phyloP scores from a whole-genome alignment of 2,888 invertebrate species.

The Heliconius sara region DNA sequence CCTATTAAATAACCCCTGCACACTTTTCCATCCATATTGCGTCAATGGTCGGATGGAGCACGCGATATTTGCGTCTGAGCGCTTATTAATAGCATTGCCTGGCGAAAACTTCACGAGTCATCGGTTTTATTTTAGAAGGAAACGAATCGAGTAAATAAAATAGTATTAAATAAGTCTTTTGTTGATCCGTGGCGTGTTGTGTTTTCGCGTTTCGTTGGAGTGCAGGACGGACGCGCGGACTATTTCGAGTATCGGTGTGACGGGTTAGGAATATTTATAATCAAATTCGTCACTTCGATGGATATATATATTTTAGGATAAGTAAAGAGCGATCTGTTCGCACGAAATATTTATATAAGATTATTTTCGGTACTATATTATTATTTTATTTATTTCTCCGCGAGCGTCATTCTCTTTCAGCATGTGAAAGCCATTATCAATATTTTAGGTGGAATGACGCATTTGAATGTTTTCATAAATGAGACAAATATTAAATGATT shows the following conservation, averaged over 20 bases:
- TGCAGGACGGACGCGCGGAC: slow-evolving; percentile 59
- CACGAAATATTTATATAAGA: slow-evolving; percentile 74
- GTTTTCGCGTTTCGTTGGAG: slow-evolving; percentile 58
- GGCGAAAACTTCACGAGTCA: slow-evolving; percentile 77
- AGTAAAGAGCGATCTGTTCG: slow-evolving; percentile 68
- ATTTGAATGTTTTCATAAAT: slow-evolving; percentile 66
- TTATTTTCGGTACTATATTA: slow-evolving; percentile 68
- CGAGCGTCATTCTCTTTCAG: slow-evolving; percentile 71
- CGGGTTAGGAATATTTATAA: slow-evolving; percentile 75
- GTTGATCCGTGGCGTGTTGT: slow-evolving; percentile 67
- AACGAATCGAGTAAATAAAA: slow-evolving; percentile 77
- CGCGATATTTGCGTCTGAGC: slow-evolving; percentile 76
- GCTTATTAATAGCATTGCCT: slow-evolving; percentile 77
- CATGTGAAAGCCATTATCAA: slow-evolving; percentile 76
- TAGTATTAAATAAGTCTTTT: slow-evolving; percentile 68
- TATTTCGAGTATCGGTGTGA: slow-evolving; percentile 65
- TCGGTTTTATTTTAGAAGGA: slow-evolving; percentile 77
- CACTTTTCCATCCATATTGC: slow-evolving; percentile 78
- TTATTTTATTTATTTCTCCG: slow-evolving; percentile 63
- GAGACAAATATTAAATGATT: slow-evolving; percentile 50
- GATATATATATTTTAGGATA: slow-evolving; percentile 69
- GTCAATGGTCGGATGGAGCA: slow-evolving; percentile 78
- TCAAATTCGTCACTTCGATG: slow-evolving; percentile 72
- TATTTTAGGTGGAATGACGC: slow-evolving; percentile 75
- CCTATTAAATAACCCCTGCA: slow-evolving; percentile 77